Conservation (phyloP, 1,140 invertebrate genomes). For the Armadillidium nasatum region DNA sequence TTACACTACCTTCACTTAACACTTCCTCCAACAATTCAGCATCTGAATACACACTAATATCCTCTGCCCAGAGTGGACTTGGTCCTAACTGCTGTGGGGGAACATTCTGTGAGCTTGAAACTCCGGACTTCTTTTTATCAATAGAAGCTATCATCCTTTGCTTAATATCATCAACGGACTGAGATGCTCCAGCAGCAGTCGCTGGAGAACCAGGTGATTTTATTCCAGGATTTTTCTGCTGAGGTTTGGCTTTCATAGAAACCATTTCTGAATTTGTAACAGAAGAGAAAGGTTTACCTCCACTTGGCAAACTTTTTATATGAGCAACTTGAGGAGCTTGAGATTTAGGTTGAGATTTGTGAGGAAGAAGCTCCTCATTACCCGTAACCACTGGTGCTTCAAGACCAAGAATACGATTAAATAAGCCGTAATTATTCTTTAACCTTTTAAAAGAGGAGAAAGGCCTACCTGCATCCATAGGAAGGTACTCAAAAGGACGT, state of each 20-base stretch:
- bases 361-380: neutral
- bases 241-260: neutral
- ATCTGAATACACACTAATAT: constrained; percentile 41
- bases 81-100: neutral
- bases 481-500: constrained; percentile 70
- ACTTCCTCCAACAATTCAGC: constrained; percentile 42
- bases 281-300: constrained; percentile 11
- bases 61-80: constrained; percentile 40
- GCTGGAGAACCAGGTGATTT: neutral
- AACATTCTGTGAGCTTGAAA: constrained; percentile 7
- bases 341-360: neutral
- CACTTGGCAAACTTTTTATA: too few relatives aligned
- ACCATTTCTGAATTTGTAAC: constrained; percentile 3
- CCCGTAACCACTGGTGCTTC: constrained; percentile 43
- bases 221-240: neutral
- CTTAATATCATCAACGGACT: constrained; percentile 38
- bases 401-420: constrained; percentile 59
- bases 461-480: constrained; percentile 80
- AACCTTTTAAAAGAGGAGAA: constrained; percentile 64
- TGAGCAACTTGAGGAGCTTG: constrained; percentile 15
- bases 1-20: constrained; percentile 41
- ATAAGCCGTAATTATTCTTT: constrained; percentile 64
- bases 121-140: constrained; percentile 30
- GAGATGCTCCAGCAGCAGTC: constrained; percentile 7
- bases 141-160: constrained; percentile 38